phyloP scores from a whole-genome alignment of 2,888 invertebrate species.

The Mellilla xanthometata region DNA sequence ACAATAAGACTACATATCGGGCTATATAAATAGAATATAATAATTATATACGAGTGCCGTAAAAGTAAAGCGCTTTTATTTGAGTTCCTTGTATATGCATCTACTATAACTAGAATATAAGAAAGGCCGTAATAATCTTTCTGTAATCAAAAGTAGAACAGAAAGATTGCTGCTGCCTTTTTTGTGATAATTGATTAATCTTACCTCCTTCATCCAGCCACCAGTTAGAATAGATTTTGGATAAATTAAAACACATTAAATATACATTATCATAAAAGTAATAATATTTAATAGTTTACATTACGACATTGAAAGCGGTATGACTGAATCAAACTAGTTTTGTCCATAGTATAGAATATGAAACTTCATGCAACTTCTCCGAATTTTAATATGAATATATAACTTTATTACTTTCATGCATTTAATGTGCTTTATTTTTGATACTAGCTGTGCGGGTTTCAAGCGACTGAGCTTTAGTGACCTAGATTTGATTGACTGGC shows the following conservation, averaged over 20 bases:
- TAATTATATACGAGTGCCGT: too few species aligned
- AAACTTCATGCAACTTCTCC: not conserved
- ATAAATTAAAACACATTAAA: slow-evolving; percentile 58
- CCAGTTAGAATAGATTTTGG: slow-evolving; percentile 40
- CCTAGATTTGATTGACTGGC: too few species aligned
- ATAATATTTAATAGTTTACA: slow-evolving; percentile 17
- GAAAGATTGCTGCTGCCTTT: not conserved
- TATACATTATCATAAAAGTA: slow-evolving; percentile 42
- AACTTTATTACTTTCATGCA: slow-evolving; percentile 50
- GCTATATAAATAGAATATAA: too few species aligned
- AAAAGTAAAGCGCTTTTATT: too few species aligned
- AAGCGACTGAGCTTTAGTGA: too few species aligned
- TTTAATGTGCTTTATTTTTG: slow-evolving; percentile 51
- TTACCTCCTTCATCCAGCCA: slow-evolving; percentile 68
- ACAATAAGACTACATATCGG: too few species aligned
- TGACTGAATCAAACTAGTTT: slow-evolving; percentile 1
- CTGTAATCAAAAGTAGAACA: too few species aligned
- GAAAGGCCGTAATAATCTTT: too few species aligned
- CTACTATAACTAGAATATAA: not conserved
- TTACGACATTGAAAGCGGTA: slow-evolving; percentile 36
- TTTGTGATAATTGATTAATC: slow-evolving; percentile 22
- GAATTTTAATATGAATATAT: not conserved
- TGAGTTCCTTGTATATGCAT: too few species aligned
- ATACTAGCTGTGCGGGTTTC: slow-evolving; percentile 6
- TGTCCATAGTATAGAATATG: not conserved